These are phyloP conservation scores for Pandemis heparana DNA, from an alignment of 2,888 invertebrate genomes.

Conservation along the genomic window DNA sequence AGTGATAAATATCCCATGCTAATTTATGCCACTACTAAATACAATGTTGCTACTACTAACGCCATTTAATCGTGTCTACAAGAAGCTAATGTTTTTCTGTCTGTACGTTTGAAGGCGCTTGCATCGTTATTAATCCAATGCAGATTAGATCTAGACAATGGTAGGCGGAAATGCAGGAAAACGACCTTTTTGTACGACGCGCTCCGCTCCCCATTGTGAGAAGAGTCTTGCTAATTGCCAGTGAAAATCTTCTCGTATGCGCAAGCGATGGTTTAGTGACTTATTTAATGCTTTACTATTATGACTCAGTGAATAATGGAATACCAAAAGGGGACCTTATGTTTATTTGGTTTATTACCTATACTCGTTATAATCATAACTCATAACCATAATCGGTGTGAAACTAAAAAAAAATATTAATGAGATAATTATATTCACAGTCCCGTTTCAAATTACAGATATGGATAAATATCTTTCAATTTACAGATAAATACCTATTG, in stretches of 20 bases:
- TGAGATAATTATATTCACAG: background rate
- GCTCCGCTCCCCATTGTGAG: conserved; percentile 69
- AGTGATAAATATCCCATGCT: conserved; percentile 27
- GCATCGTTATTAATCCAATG: conserved; percentile 69
- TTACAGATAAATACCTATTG: background rate
- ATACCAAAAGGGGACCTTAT: background rate
- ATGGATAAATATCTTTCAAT: no score
- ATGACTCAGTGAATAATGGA: background rate
- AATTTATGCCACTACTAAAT: conserved; percentile 29
- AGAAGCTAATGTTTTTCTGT: conserved; percentile 31
- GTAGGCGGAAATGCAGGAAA: conserved; percentile 76
- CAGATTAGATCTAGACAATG: conserved; percentile 78
- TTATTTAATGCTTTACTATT: conserved; percentile 25
- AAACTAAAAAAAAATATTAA: background rate
- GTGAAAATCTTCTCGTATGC: conserved; percentile 55
- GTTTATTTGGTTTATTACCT: background rate
- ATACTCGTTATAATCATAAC: background rate
- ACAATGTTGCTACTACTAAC: conserved; percentile 32
- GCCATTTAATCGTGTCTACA: conserved; percentile 26
- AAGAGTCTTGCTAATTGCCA: conserved; percentile 67
- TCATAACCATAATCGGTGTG: background rate
- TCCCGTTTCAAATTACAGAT: background rate
- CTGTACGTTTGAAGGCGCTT: conserved; percentile 42
- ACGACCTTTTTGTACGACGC: conserved; percentile 69
- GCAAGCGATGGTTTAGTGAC: conserved; percentile 30